These are phyloP conservation scores for Caenorhabditis sp. DNA, from an alignment of 2,888 invertebrate species.

Conservation along the genomic window DNA sequence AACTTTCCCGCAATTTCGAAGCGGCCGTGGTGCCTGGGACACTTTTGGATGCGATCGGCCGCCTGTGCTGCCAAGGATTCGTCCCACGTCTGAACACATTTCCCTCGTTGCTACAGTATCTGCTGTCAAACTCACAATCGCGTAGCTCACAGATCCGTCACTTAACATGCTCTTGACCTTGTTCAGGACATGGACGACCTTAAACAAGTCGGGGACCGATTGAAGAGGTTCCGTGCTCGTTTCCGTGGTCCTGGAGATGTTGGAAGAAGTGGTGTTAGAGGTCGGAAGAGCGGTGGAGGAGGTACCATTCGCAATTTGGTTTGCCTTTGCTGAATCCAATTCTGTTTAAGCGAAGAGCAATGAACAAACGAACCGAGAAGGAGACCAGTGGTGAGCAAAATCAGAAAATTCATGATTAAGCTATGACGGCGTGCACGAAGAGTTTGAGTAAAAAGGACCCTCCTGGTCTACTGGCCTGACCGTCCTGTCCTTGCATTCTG, in stretches of 20 bases:
- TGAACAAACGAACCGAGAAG: not conserved
- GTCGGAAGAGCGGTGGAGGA: too few species aligned
- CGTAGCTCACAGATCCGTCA: not conserved
- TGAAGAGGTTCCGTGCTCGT: too few species aligned
- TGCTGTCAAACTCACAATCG: not conserved
- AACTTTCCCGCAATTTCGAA: not conserved
- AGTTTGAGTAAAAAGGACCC: too few species aligned
- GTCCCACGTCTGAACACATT: not conserved
- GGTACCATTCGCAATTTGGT: too few species aligned
- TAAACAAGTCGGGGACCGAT: too few species aligned
- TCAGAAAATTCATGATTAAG: conserved; percentile 11
- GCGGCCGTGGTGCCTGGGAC: not conserved
- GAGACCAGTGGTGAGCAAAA: conserved; percentile 4
- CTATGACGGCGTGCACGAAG: not conserved
- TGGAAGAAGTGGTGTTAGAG: too few species aligned
- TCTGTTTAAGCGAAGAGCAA: too few species aligned
- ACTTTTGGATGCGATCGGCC: not conserved
- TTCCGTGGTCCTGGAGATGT: too few species aligned
- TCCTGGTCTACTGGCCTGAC: conserved; percentile 14
- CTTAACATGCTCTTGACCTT: not conserved
- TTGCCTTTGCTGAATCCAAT: too few species aligned
- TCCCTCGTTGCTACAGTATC: too few species aligned
- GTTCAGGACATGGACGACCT: too few species aligned
- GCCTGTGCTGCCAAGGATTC: not conserved
- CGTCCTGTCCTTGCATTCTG: not conserved